Conservation (phyloP, 2,113 vertebrate species). For the Lontra canadensis region DNA sequence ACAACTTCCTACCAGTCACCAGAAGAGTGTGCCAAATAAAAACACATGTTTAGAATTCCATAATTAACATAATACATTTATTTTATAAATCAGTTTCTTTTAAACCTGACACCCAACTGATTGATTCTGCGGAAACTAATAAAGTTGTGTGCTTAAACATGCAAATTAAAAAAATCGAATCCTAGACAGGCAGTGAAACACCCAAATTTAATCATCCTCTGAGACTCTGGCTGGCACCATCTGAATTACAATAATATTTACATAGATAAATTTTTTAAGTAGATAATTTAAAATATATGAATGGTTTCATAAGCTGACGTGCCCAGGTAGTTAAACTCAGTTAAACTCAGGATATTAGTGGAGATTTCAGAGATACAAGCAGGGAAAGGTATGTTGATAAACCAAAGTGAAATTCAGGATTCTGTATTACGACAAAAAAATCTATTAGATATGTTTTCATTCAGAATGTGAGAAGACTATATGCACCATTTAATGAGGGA, state of each 20-base stretch:
- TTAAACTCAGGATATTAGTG: not conserved
- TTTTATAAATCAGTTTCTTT: not conserved
- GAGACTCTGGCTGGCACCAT: not conserved
- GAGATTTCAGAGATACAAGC: not conserved
- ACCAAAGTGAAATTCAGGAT: not conserved
- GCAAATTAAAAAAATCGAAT: conserved; percentile 49
- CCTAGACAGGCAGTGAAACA: not conserved
- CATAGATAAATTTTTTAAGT: not conserved
- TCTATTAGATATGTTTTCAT: not conserved
- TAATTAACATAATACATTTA: not conserved
- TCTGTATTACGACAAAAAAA: not conserved
- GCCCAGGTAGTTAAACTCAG: not conserved
- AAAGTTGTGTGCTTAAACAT: not conserved
- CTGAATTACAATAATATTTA: conserved; percentile 5
- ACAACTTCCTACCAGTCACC: not conserved
- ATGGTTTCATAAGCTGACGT: not conserved
- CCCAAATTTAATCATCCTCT: not conserved
- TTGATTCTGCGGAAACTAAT: conserved; percentile 15
- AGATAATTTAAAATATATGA: conserved; percentile 6
- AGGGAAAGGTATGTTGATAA: not conserved
- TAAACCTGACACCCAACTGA: not conserved
- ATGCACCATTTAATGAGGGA: conserved; percentile 16
- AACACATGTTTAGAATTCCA: not conserved
- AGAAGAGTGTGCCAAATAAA: not conserved
- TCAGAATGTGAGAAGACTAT: conserved; percentile 18